phyloP scores from a whole-genome alignment of 2,113 vertebrate species.

The Pluvialis apricaria region DNA sequence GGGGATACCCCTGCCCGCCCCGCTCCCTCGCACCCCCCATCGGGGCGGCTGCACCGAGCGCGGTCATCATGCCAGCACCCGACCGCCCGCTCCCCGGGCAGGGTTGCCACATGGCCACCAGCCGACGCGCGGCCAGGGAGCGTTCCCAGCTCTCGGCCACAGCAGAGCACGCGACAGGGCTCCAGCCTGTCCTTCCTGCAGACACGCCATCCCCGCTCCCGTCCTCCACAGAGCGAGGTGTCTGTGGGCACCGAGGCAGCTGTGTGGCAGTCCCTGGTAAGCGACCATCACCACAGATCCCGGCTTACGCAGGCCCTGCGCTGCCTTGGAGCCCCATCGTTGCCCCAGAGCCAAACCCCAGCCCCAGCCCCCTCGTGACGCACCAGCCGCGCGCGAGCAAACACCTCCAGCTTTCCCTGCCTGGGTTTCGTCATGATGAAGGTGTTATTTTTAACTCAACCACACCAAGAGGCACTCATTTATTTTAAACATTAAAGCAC shows the following conservation, averaged over 20 bases:
- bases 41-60: fast-evolving
- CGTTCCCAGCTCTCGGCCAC: fast-evolving
- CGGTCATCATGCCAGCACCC: neutral
- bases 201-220: neutral
- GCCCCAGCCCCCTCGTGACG: neutral
- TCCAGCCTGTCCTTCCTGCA: fast-evolving
- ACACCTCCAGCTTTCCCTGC: neutral
- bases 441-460: neutral
- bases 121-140: fast-evolving
- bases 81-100: neutral
- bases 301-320: fast-evolving
- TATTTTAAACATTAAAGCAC: neutral
- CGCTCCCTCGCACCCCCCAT: fast-evolving
- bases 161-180: fast-evolving
- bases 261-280: fast-evolving
- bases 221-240: fast-evolving
- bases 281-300: fast-evolving
- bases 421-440: neutral
- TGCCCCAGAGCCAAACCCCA: neutral
- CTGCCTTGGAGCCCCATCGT: neutral
- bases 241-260: neutral
- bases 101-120: fast-evolving
- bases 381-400: fast-evolving
- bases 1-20: neutral
- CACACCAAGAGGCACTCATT: neutral